Conservation (phyloP, 2,797 vertebrate species). For the Columba guinea region DNA sequence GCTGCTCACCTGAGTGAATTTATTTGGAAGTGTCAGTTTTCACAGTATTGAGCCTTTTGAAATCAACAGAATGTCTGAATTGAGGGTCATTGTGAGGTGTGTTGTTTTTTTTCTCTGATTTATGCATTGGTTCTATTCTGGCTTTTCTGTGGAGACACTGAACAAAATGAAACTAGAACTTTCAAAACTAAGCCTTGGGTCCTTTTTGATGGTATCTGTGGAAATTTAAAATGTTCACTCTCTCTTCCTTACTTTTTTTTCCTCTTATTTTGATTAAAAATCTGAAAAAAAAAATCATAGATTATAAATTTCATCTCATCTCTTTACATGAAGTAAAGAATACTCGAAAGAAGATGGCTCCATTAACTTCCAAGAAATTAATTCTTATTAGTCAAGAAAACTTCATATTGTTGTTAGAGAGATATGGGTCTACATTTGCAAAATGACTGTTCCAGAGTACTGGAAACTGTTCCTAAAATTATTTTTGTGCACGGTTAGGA, state of each 20-base stretch:
- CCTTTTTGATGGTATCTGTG: background rate
- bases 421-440: background rate
- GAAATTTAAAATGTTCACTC: background rate
- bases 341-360: background rate
- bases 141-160: background rate
- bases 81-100: background rate
- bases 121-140: background rate
- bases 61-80: background rate
- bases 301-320: background rate
- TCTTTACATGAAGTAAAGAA: background rate
- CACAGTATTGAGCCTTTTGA: background rate
- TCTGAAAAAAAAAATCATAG: background rate
- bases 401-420: background rate
- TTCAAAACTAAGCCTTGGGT: background rate
- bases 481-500: background rate
- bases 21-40: background rate
- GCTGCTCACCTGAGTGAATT: background rate
- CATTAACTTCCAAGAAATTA: background rate
- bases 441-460: background rate
- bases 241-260: background rate
- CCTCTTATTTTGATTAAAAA: constrained; percentile 18
- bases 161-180: background rate
- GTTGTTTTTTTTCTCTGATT: background rate
- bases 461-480: background rate
- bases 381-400: background rate